These are phyloP conservation scores for Ptilorrhoa leucosticta DNA, from an alignment of 2,113 vertebrate species.

Conservation along the genomic window DNA sequence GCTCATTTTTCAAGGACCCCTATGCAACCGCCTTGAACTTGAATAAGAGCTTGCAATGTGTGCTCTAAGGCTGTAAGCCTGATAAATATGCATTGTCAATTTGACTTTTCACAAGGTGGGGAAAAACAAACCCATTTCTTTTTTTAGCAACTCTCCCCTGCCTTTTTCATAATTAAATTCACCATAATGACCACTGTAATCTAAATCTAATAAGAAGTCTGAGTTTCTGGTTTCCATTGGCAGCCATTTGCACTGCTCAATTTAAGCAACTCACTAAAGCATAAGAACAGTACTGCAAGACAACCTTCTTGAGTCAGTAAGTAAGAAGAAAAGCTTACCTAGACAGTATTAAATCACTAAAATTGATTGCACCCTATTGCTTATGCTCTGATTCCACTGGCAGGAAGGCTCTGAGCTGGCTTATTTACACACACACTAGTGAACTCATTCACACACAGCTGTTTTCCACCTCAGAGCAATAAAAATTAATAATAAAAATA, in stretches of 20 bases:
- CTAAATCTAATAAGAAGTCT: not conserved
- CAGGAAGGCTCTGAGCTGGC: not conserved
- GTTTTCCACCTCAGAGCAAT: not conserved
- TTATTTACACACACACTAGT: not conserved
- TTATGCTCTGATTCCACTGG: not conserved
- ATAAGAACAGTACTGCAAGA: not conserved
- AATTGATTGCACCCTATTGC: not conserved
- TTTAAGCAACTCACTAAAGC: not conserved
- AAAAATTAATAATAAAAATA: slow-evolving; percentile 52
- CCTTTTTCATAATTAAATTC: not conserved
- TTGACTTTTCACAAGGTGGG: not conserved
- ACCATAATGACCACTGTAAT: not conserved
- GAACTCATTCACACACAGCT: not conserved
- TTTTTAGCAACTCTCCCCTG: not conserved
- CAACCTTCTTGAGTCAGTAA: not conserved
- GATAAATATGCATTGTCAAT: not conserved
- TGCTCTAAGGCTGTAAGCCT: not conserved
- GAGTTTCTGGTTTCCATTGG: slow-evolving; percentile 1
- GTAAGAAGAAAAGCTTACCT: slow-evolving; percentile 18
- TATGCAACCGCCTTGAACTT: not conserved
- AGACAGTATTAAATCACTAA: slow-evolving; percentile 9
- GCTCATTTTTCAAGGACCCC: not conserved
- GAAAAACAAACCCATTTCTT: not conserved
- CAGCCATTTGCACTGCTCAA: not conserved
- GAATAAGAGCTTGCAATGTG: not conserved